Percentiles rank a stretch among this genome's conserved stretches.
These are phyloP conservation scores for Aphaenogaster ashmeadi DNA, from an alignment of 1,140 invertebrate genomes.

Conservation along the genomic window DNA sequence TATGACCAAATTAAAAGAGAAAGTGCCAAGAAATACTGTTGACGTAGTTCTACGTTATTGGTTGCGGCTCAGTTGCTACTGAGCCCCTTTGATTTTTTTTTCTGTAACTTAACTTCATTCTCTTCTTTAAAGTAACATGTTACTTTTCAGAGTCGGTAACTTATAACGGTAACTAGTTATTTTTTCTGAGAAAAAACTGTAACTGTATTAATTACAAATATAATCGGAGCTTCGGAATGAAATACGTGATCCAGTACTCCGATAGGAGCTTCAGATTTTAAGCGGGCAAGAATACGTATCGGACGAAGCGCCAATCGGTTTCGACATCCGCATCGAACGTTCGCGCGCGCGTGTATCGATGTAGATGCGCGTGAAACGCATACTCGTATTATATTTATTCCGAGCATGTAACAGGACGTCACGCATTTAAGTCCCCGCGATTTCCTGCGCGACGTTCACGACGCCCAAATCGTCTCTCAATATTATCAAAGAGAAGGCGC, in stretches of 20 bases:
- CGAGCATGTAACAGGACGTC: slow-evolving; percentile 66
- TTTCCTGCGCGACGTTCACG: slow-evolving; percentile 43
- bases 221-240: background rate
- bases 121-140: too few relatives aligned
- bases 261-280: background rate
- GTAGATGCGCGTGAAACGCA: background rate
- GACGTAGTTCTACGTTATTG: too few relatives aligned
- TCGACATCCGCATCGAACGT: background rate
- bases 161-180: too few relatives aligned
- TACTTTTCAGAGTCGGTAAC: too few relatives aligned
- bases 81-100: too few relatives aligned
- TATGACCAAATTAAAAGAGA: too few relatives aligned
- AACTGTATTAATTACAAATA: background rate
- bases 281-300: too few relatives aligned
- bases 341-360: background rate
- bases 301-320: background rate
- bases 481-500: background rate
- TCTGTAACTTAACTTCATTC: too few relatives aligned
- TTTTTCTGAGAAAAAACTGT: too few relatives aligned
- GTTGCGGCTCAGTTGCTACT: too few relatives aligned
- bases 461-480: background rate
- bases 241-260: background rate
- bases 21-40: too few relatives aligned
- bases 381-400: slow-evolving; percentile 45
- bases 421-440: slow-evolving; percentile 56